phyloP scores from a whole-genome alignment of 2,888 invertebrate species.

The Drosophila tanythrix region DNA sequence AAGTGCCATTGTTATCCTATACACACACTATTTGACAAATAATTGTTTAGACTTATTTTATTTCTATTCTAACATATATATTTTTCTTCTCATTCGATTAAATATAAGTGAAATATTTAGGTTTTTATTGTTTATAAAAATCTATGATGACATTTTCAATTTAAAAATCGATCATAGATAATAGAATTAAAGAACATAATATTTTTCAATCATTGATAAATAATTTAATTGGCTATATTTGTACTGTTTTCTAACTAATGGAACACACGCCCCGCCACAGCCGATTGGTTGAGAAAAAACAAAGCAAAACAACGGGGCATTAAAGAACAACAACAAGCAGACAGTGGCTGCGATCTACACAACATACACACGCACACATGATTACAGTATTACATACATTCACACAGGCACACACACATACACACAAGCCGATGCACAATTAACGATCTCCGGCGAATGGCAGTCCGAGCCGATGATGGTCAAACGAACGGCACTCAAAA shows the following conservation, averaged over 20 bases:
- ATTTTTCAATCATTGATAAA: not conserved
- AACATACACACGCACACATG: constrained; percentile 16
- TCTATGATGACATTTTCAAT: not conserved
- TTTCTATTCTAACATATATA: not conserved
- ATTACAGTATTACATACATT: constrained; percentile 12
- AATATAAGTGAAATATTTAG: not conserved
- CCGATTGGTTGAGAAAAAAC: constrained; percentile 46
- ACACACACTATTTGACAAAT: constrained; percentile 11
- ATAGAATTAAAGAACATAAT: not conserved
- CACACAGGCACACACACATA: constrained; percentile 6
- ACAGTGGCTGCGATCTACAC: constrained; percentile 39
- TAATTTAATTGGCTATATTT: not conserved
- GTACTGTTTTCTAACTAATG: not conserved
- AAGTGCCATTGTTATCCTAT: not conserved
- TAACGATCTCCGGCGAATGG: constrained; percentile 72
- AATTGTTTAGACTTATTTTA: not conserved
- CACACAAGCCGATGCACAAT: constrained; percentile 22
- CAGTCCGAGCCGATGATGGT: constrained; percentile 69
- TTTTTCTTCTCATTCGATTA: not conserved
- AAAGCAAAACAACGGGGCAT: constrained; percentile 39
- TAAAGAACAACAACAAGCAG: not conserved
- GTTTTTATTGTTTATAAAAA: not conserved
- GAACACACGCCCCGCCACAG: constrained; percentile 20
- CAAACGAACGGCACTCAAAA: constrained; percentile 47
- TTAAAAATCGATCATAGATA: not conserved